Base-by-base conservation (phyloP, 2,888 invertebrate genomes). In the Drosophila austrosaltans region DNA sequence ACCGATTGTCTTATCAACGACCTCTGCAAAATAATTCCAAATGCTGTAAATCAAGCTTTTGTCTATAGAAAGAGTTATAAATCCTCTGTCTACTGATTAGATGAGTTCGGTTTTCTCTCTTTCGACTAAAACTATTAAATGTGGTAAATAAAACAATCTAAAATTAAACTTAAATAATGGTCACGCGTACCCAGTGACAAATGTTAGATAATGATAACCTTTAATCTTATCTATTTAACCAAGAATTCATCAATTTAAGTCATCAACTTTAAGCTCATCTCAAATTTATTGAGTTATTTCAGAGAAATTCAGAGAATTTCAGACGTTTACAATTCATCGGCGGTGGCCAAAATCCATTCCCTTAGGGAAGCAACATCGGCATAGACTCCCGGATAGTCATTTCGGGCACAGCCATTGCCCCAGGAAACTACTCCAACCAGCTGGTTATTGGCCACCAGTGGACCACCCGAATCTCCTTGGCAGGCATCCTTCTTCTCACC, bases 401-500 rank as follows among this genome's bases (percentile, higher is more conserved):
- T n/a, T 48, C 56, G 48, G 48, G 88, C 92, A 44, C 93, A 93
- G 40, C 90, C 90, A n/a, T 62, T 69, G 40, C 92, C 93, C 91
- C 91, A 93, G 8, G 92, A 93, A 0, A 92, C 92, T 53, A 93
- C 57, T 58, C 93, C 93, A 2, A 91, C 86, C 3, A 90, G 81
- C 64, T 82, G 3, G 2, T 70, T 66, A 2, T 76, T 53, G 39
- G 88, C 66, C 8, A 90, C 90, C 74, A 92, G 66, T 60, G 93
- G 92, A 16, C 93, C 93, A 73, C 93, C 93, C 2, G 91, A 92
- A 68, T 93, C 92, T 68, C 92, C 92, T 76, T 92, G 91, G 75
- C 91, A 92, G 61, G 91, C 89, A 74, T 92, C 92, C 78, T 91
- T 91, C 2, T 82, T 69, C 32, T 78, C 81, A 58, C 72, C 78